These are phyloP conservation scores for Gymnothorax javanicus DNA, from an alignment of 2,797 vertebrate species.

Conservation along the genomic window DNA sequence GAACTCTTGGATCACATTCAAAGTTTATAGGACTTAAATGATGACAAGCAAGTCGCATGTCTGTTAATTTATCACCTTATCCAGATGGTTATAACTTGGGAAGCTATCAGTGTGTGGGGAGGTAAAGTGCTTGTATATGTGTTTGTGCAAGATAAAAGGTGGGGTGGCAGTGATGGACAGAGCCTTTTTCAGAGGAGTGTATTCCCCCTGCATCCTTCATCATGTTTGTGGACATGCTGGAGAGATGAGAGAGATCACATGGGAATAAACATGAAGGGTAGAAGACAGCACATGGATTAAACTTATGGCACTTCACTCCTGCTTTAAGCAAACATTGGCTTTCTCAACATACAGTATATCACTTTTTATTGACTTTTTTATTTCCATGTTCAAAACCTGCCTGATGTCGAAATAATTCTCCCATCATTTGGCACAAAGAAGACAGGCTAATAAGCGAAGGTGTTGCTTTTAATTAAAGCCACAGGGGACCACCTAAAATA, in stretches of 20 bases:
- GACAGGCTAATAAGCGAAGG: neutral
- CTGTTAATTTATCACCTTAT: slow-evolving; percentile 12
- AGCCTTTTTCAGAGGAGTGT: neutral
- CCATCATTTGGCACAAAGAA: neutral
- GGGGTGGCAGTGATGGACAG: neutral
- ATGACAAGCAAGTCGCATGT: too few species aligned
- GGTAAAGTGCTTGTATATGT: neutral
- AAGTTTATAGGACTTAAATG: neutral
- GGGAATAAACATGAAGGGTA: slow-evolving; percentile 5
- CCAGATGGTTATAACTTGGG: neutral
- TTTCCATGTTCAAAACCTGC: neutral
- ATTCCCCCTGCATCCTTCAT: neutral
- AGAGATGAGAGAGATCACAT: neutral
- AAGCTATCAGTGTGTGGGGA: neutral
- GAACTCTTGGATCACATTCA: neutral
- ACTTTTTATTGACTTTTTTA: neutral
- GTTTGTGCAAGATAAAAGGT: neutral
- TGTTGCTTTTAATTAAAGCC: neutral
- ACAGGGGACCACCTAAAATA: neutral
- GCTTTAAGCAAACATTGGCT: neutral
- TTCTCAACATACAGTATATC: neutral
- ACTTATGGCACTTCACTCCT: too few species aligned
- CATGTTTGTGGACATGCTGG: neutral
- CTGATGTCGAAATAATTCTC: neutral
- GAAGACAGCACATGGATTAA: neutral